These are phyloP conservation scores for Drosophila burlai DNA, from an alignment of 1,140 invertebrate genomes.

Conservation along the genomic window DNA sequence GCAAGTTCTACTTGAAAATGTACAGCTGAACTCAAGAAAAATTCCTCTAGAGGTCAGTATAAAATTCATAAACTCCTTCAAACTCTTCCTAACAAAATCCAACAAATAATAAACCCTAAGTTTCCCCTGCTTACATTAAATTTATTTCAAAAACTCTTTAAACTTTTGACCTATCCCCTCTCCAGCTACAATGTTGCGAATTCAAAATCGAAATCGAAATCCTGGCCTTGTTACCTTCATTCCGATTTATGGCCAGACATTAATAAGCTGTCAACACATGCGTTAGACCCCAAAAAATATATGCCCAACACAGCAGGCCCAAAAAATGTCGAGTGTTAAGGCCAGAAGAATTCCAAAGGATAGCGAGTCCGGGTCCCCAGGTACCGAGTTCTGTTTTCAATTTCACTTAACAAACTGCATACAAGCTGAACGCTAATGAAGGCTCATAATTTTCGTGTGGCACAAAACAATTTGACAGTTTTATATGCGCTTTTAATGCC, in stretches of 20 bases:
- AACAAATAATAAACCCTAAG: neutral
- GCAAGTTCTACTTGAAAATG: slow-evolving; percentile 7
- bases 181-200: slow-evolving; percentile 50
- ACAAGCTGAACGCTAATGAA: slow-evolving; percentile 76
- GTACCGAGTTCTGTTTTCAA: slow-evolving; percentile 63
- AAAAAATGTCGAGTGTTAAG: slow-evolving; percentile 28
- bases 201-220: slow-evolving; percentile 7
- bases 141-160: neutral
- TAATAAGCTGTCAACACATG: slow-evolving; percentile 85
- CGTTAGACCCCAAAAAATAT: slow-evolving; percentile 66
- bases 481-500: slow-evolving; percentile 82
- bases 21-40: neutral
- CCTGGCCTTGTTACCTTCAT: slow-evolving; percentile 28
- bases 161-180: neutral
- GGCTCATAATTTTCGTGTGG: slow-evolving; percentile 75
- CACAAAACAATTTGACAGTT: slow-evolving; percentile 83
- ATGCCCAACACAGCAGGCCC: slow-evolving; percentile 10
- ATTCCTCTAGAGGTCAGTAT: neutral
- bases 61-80: too few species aligned
- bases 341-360: slow-evolving; percentile 27
- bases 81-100: neutral
- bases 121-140: neutral
- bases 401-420: slow-evolving; percentile 82
- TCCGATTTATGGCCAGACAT: slow-evolving; percentile 76
- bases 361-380: slow-evolving; percentile 1